Base-by-base conservation (phyloP, 2,888 invertebrate genomes). In the Cheilosia urbana region DNA sequence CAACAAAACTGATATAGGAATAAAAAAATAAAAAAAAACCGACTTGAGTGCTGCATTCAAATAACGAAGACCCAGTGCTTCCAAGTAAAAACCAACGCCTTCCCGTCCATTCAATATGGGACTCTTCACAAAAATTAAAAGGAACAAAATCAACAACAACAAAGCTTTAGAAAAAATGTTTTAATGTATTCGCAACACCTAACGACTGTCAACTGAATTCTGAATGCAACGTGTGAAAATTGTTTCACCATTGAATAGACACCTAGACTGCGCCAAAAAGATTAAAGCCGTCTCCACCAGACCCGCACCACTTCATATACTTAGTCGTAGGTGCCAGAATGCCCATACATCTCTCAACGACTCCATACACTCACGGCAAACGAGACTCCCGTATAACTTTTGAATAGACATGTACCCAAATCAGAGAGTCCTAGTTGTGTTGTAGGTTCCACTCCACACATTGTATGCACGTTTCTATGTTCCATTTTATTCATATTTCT, bases 241-340 rank as follows among this genome's bases (percentile, higher is more conserved):
- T 75, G 75, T 58, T 58, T 75, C 57, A 47, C 37, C 57, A 49
- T 40, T 58, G 65, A 75, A 73, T 73, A 63, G 63, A 21, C 30
- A 40, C 34, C 55, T 53, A 53, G 75, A 47, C 75, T 68, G 19
- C 53, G 49, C 63, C 55, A 62, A 81, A 68, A 68, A 81, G 40
- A 75, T 49, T 51, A 69, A 66, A 81, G 47, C 55, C 68, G 13
- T 45, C 75, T 51, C n/a, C 73, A 73, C 37, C 49, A 76, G 17
- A 30, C 73, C 30, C 24, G 11, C 34, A 3, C 19, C n/a, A 17
- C n/a, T 47, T 15, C 49, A 19, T 51, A 13, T 15, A 27, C 27
- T 27, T 27, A 13, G 5, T 11, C 30, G 21, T 17, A 79, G 58
- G 58, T 65, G 63, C 37, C 34, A 51, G 65, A 65, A 72, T 51